Percentiles rank a stretch among this genome's conserved stretches.
phyloP scores from a whole-genome alignment of 2,888 invertebrate species.

The Sthenelais limicola region DNA sequence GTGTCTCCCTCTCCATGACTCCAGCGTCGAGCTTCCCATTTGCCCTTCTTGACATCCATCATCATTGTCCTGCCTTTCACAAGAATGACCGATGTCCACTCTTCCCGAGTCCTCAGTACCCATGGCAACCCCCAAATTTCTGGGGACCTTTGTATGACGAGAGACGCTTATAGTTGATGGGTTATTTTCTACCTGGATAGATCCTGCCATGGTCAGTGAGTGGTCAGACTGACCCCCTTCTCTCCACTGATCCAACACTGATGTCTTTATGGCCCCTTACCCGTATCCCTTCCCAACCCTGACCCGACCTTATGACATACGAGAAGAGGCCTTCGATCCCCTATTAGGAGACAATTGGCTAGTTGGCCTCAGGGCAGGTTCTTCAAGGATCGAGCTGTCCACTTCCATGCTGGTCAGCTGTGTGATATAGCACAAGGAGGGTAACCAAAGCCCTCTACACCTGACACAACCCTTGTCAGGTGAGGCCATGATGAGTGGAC shows the following conservation, averaged over 20 bases:
- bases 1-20: no score
- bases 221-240: constrained; percentile 16
- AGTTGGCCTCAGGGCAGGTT: background rate
- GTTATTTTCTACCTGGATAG: no score
- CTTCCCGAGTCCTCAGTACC: no score
- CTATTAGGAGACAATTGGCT: constrained; percentile 15
- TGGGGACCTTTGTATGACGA: no score
- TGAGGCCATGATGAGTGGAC: constrained; percentile 31
- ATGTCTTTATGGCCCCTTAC: constrained; percentile 35
- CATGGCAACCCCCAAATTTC: no score
- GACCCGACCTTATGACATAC: constrained; percentile 19
- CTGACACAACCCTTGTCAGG: constrained; percentile 22
- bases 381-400: constrained; percentile 17
- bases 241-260: constrained; percentile 18
- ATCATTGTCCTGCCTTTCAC: no score
- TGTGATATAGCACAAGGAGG: constrained; percentile 13
- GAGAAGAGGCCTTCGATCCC: constrained; percentile 33
- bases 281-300: constrained; percentile 2
- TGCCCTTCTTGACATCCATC: no score
- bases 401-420: constrained; percentile 31
- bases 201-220: background rate
- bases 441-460: no score
- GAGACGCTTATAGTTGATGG: no score
- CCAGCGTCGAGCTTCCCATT: no score
- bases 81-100: no score